Evolutionary conservation across 1,140 invertebrate species (phyloP).

Genomic region (Musca domestica): DNA sequence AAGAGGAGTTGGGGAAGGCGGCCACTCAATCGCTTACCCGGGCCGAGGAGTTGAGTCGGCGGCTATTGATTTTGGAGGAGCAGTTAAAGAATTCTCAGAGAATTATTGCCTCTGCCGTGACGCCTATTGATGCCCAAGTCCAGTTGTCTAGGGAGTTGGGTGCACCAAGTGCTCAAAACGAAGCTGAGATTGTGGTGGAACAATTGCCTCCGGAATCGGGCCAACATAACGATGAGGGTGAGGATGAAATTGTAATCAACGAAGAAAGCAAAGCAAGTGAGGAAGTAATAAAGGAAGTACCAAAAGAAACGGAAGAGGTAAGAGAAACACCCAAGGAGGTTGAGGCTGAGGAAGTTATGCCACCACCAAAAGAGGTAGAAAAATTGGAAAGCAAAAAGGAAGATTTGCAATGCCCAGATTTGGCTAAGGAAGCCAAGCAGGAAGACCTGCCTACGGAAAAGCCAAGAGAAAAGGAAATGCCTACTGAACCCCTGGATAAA

Average conservation of each 20-base stretch:
- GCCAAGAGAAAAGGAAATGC: too few relatives aligned
- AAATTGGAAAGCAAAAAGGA: neutral
- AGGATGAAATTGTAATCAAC: slow-evolving; percentile 5
- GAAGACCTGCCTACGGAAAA: too few relatives aligned
- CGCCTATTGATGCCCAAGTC: neutral
- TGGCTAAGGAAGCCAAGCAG: too few relatives aligned
- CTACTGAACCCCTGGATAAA: too few relatives aligned
- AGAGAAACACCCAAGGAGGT: slow-evolving; percentile 1
- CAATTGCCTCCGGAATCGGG: too few relatives aligned
- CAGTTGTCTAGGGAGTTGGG: neutral
- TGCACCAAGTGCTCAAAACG: neutral
- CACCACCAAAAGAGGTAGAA: neutral
- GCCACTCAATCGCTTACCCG: slow-evolving; percentile 25
- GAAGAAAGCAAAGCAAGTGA: slow-evolving; percentile 18
- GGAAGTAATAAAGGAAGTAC: neutral
- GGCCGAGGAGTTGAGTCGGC: slow-evolving; percentile 38
- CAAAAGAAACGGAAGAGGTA: neutral
- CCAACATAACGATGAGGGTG: neutral
- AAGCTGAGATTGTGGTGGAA: neutral
- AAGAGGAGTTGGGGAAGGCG: slow-evolving; percentile 32
- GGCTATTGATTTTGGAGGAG: slow-evolving; percentile 39
- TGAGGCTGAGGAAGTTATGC: neutral
- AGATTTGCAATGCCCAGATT: too few relatives aligned
- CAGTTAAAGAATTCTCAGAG: slow-evolving; percentile 29
- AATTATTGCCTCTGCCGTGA: neutral